Conservation (phyloP, 2,113 vertebrate species). For the Nothobranchius kuhntae region DNA sequence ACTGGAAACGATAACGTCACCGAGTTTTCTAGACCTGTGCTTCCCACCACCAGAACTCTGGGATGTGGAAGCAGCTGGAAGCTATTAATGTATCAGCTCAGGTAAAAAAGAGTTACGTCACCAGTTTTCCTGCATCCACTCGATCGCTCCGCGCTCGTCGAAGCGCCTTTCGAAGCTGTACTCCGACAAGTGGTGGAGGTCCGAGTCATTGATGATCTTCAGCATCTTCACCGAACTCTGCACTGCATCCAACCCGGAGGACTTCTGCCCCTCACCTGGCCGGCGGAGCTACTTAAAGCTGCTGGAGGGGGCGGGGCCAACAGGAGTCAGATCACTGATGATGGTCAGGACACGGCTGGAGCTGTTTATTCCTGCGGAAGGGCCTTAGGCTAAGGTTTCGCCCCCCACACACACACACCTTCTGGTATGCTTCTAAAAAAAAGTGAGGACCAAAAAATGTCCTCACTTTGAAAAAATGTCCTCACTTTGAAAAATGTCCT, state of each 20-base stretch:
- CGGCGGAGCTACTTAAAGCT: conserved; percentile 1
- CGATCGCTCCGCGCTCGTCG: conserved; percentile 52
- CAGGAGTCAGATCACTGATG: not conserved
- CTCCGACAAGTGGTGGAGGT: conserved; percentile 18
- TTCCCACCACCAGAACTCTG: too few species aligned
- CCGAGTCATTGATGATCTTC: conserved; percentile 26
- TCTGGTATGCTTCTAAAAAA: too few species aligned
- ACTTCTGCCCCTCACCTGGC: not conserved
- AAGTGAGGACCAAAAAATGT: too few species aligned
- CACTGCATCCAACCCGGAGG: too few species aligned
- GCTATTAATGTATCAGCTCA: accelerated
- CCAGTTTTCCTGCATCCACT: conserved; percentile 81
- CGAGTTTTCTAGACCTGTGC: too few species aligned
- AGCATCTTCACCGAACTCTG: not conserved
- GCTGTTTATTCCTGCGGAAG: too few species aligned
- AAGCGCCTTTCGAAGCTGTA: conserved; percentile 73
- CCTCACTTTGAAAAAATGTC: too few species aligned
- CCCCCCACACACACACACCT: too few species aligned
- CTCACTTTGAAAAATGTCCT: too few species aligned
- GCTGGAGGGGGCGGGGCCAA: conserved; percentile 32
- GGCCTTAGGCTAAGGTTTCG: too few species aligned
- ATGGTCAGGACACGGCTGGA: too few species aligned
- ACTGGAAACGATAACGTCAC: too few species aligned
- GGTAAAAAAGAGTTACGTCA: conserved; percentile 51
- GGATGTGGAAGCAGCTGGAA: not conserved